A percentile compares a stretch with the other conserved stretches of the same genome.
Evolutionary conservation across 2,797 vertebrate genomes (phyloP).

Genomic region (Leuciscus waleckii): DNA sequence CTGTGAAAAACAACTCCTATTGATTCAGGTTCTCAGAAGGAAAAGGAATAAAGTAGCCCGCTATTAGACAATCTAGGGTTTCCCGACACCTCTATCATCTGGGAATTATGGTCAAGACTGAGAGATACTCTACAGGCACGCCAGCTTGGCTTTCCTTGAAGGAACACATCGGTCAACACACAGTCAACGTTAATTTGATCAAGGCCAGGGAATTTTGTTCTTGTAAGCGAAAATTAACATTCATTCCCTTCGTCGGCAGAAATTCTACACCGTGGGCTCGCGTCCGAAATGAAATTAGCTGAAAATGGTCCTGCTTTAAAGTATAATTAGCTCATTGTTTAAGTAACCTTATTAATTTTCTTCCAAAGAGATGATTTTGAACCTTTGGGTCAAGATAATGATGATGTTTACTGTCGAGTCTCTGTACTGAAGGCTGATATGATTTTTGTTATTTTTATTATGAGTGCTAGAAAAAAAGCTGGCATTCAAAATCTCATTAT

Average conservation of each 20-base stretch:
- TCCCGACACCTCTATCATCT: conserved; percentile 77
- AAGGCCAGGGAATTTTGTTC: conserved; percentile 78
- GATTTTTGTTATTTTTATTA: neutral
- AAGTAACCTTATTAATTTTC: conserved; percentile 64
- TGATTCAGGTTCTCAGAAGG: conserved; percentile 71
- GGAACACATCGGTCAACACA: conserved; percentile 76
- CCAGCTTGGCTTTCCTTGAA: conserved; percentile 78
- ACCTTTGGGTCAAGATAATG: conserved; percentile 8
- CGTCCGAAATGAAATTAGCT: conserved; percentile 74
- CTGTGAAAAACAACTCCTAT: conserved; percentile 84
- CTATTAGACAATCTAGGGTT: conserved; percentile 77
- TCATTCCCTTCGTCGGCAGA: conserved; percentile 86
- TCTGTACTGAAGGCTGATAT: neutral
- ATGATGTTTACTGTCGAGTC: neutral
- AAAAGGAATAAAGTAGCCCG: conserved; percentile 72
- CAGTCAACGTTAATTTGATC: conserved; percentile 82
- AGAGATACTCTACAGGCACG: conserved; percentile 71
- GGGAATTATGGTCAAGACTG: conserved; percentile 78
- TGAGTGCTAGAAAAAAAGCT: neutral
- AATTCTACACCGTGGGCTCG: conserved; percentile 80
- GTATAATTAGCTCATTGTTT: conserved; percentile 75
- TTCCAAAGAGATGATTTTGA: conserved; percentile 55
- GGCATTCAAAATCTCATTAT: neutral
- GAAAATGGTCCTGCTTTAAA: conserved; percentile 72
- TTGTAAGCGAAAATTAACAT: conserved; percentile 89